Evolutionary conservation across 2,113 vertebrate species (phyloP), one percentile per base, ranked within the genome.

Genomic region (Oriolus oriolus): DNA sequence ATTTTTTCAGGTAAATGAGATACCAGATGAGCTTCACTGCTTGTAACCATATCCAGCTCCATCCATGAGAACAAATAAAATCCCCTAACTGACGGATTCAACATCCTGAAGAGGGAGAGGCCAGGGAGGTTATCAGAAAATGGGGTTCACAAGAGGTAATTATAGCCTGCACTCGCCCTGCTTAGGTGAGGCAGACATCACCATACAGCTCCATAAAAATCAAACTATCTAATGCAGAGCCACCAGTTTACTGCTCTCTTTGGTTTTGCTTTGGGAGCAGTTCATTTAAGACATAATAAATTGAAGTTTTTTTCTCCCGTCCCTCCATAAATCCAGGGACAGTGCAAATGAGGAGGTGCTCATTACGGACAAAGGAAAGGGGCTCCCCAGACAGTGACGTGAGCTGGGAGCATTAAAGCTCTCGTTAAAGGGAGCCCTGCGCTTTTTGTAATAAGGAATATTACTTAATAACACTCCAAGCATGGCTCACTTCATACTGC

Each of bases 221-320:
- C 96, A 88, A 89, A 96, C 95, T 89, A 68, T 88, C 89, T 49
- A 78, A 93, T 23, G 90, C 59, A 45, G 69, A 94, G 79, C 78
- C 81, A 89, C 74, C 73, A 88, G 81, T 97, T 97, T 97, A 95
- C 76, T 89, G 84, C 95, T 84, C 83, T 97, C 96, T 97, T 97
- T 97, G 96, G 87, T 97, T 98, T 97, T 95, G 97, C 97, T 98
- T 96, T 93, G 97, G 97, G 97, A 97, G 97, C 95, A 91, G 95
- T 96, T 98, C 97, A 90, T 97, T 98, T 98, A 97, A 97, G 96
- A 96, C 54, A 90, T 89, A 97, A 97, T 98, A 98, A 97, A 98
- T 97, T 63, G 89, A 89, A 96, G 90, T 6, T 92, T 91, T 91
- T 90, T 85, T 44, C 56, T 70, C 90, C 93, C 49, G 61, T 89